phyloP scores from a whole-genome alignment of 2,888 invertebrate species.

The Rhyacophila evoluta region DNA sequence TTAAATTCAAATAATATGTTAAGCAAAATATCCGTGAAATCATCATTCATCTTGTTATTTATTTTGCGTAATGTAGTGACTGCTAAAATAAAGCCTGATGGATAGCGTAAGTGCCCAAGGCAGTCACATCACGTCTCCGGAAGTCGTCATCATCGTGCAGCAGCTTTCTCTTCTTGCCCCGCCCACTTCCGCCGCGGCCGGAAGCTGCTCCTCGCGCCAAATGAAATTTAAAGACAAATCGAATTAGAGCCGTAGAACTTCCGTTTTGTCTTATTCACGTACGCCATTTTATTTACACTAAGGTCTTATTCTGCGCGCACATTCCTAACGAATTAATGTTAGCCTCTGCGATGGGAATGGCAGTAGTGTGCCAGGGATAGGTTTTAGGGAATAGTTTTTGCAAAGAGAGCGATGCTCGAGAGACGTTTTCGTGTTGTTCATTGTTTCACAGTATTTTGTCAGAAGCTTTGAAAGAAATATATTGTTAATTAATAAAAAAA shows the following conservation, averaged over 20 bases:
- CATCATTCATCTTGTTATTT: too few relatives aligned
- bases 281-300: conserved; percentile 16
- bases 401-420: conserved; percentile 18
- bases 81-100: too few relatives aligned
- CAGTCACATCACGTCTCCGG: conserved; percentile 7
- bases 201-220: conserved; percentile 45
- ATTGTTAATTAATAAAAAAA: too few relatives aligned
- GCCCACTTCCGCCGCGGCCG: conserved; percentile 45
- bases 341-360: conserved; percentile 37
- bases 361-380: neutral
- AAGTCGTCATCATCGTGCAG: conserved; percentile 23
- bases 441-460: neutral
- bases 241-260: conserved; percentile 45
- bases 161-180: conserved; percentile 11
- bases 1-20: too few relatives aligned
- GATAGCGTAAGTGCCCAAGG: conserved; percentile 23
- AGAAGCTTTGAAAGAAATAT: neutral
- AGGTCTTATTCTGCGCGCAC: neutral
- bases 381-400: neutral
- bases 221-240: conserved; percentile 54
- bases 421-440: conserved; percentile 22
- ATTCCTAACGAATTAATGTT: neutral
- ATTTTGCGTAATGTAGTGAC: too few relatives aligned
- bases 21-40: too few relatives aligned
- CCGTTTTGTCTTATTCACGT: conserved; percentile 37